Base-by-base conservation (phyloP, 2,888 invertebrate species). In the Andrena minutula region DNA sequence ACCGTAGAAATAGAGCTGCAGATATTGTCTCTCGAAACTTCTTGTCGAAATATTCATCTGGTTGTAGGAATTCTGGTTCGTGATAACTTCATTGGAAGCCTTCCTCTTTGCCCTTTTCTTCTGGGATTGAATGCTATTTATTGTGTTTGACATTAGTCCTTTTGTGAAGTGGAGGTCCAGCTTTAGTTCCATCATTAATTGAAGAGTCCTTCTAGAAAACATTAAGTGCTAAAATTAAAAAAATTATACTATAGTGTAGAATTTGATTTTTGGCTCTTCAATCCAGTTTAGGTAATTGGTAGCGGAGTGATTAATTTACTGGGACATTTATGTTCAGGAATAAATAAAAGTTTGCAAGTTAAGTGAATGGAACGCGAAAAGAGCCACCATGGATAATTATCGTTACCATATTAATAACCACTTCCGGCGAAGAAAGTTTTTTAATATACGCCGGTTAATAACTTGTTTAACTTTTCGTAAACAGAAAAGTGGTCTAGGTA, bases 381-480 rank as follows among this genome's bases (percentile, higher is more conserved):
- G 53, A 56, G 53, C 53, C 53, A 56, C 53, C 53, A 10, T 26
- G 8, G 53, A 12, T 20, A 56, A 56, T 56, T 56, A 56, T 56
- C 53, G 53, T 56, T 56, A 56, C 53, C 53, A 56, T 56, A 53
- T 53, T 68, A 68, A 32, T 1, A 51, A 26, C 23, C 7, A 20
- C 30, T 53, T 49, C 20, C 12, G n/a, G 28, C 12, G n/a, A 28
- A 28, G 26, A 6, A 58, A 58, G 20, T 68, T 56, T 26, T 56
- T 56, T 56, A 68, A 68, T 68, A 68, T 56, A 56, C 32, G 30
- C 20, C 49, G 16, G 53, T 32, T 56, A 35, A 68, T 56, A 68
- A 68, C 68, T 68, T 32, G 35, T 32, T 53, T 35, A 68, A 68
- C 32, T 68, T 68, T 68, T 23, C 26, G 23, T 68, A 20, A 68